A percentile compares a stretch with the other conserved stretches of the same genome.
These are phyloP conservation scores for Sinocyclocheilus rhinocerous DNA, from an alignment of 2,113 vertebrate species.

Conservation along the genomic window DNA sequence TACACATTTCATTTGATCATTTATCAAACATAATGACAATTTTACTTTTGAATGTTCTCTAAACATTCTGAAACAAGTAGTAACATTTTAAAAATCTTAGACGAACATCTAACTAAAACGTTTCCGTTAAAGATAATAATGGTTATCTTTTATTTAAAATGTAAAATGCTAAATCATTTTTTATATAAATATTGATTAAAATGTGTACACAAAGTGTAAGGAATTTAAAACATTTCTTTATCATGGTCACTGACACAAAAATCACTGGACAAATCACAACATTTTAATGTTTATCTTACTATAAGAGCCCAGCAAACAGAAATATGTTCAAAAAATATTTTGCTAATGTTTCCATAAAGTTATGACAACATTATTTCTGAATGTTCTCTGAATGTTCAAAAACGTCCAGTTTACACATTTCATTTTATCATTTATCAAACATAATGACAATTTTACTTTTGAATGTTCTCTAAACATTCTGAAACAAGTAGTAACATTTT, in stretches of 20 bases:
- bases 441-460: neutral
- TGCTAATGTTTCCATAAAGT: too few species aligned
- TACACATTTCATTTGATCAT: neutral
- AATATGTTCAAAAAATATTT: too few species aligned
- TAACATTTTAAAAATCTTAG: neutral
- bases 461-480: neutral
- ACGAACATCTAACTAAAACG: neutral
- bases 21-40: neutral
- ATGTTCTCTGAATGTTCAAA: neutral
- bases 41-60: neutral
- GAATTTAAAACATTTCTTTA: neutral
- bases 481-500: neutral
- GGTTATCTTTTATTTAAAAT: too few species aligned
- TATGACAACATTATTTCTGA: neutral
- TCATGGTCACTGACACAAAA: neutral
- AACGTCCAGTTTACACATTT: neutral
- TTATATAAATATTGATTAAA: too few species aligned
- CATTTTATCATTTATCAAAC: neutral
- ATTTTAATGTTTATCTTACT: constrained; percentile 29
- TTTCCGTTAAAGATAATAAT: too few species aligned
- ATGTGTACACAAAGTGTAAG: neutral
- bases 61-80: neutral
- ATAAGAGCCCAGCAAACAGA: neutral
- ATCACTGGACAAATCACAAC: neutral
- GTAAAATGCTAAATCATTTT: too few species aligned